Evolutionary conservation across 2,797 vertebrate genomes (phyloP), one percentile per base, ranked within the genome.

Genomic region (Pristis pectinata): DNA sequence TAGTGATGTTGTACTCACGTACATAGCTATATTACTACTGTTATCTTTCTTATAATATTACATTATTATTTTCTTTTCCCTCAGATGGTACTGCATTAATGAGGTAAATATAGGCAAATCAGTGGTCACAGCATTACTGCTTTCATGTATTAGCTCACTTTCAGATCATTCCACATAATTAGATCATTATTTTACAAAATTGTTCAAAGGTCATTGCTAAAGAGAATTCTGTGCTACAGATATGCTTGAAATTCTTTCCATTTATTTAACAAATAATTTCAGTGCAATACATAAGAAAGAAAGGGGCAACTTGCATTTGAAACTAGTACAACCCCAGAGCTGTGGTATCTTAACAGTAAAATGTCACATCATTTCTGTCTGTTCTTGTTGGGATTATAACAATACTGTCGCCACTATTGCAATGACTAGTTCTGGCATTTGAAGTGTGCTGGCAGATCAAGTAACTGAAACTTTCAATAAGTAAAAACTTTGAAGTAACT

Each of bases 121-220:
- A 76, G 72, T 76, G 13, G 44, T 94, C 44, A 56, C 92, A 76
- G 30, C 76, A n/a, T 22, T 6, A 5, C 92, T 94, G 30, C 92
- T 94, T 94, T 94, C 70, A 94, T 94, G 37, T 76, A 19, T 94
- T 94, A 74, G 70, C 70, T 76, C 44, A 94, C 49, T 76, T 94
- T 76, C 27, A 76, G 70, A 72, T 56, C 76, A 94, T 94, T 56
- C 67, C 92, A 53, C 56, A 9, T 94, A 76, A 94, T 94, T 94
- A 76, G 92, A 94, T 94, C 70, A 94, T 94, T 94, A 94, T 76
- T 94, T 94, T 94, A 76, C 70, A 94, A 93, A 70, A 76, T 70
- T 94, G 72, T 49, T 94, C 72, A 94, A 76, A 94, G 92, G 70
- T 94, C 92, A 93, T 93, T 94, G 44, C 70, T 76, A 53, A 94